phyloP scores from a whole-genome alignment of 2,113 vertebrate genomes.

The Eubucco bourcierii region DNA sequence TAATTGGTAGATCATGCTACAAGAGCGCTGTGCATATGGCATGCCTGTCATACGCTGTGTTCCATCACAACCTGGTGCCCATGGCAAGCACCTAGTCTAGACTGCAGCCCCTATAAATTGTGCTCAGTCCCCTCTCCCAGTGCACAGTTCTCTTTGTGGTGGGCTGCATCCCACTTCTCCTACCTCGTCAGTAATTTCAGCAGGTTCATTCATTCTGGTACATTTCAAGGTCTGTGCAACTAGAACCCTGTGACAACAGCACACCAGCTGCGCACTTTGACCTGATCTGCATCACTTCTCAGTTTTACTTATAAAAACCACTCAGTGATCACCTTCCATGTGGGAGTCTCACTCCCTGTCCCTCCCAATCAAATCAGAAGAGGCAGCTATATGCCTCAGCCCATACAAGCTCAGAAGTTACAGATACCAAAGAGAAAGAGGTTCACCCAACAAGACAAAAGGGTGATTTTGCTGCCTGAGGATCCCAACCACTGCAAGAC shows the following conservation, averaged over 20 bases:
- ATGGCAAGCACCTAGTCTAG: neutral
- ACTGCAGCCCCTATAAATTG: neutral
- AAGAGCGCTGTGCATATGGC: neutral
- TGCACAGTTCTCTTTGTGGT: too few species aligned
- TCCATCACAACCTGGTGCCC: neutral
- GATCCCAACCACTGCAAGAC: neutral
- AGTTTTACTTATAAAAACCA: neutral
- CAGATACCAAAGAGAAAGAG: neutral
- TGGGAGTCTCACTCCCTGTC: neutral
- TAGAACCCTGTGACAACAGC: neutral
- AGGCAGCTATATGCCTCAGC: neutral
- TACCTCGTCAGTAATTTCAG: neutral
- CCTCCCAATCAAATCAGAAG: neutral
- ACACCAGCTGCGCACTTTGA: neutral
- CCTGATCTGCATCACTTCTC: neutral
- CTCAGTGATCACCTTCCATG: fast-evolving
- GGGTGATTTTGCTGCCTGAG: neutral
- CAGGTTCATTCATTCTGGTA: fast-evolving
- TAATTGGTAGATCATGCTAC: fast-evolving
- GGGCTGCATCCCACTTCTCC: neutral
- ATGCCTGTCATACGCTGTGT: fast-evolving
- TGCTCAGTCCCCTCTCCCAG: neutral
- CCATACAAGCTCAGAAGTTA: neutral
- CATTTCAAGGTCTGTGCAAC: fast-evolving
- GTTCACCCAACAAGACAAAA: neutral